Base-by-base conservation (phyloP, 2,888 invertebrate species). In the Aphrophora alni region DNA sequence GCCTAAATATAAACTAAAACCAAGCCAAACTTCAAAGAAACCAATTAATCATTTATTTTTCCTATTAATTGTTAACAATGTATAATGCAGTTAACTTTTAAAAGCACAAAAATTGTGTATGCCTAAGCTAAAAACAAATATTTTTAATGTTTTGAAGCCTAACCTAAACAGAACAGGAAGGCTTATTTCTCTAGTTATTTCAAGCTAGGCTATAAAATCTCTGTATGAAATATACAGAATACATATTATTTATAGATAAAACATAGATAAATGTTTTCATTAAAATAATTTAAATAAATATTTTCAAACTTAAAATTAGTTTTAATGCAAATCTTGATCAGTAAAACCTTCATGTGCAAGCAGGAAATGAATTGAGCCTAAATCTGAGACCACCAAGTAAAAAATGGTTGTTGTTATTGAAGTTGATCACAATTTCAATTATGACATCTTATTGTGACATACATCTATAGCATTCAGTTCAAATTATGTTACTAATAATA, bases 321-420 rank as follows among this genome's bases (percentile, higher is more conserved):
- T 59, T 59, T 21, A 44, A 21, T 59, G 3, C 5, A 33, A 33
- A 5, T 33, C 33, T 33, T 33, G 5, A 59, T n/a, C 59, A 21
- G 14, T 59, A 59, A 59, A 59, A 59, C 59, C 59, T 59, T 59
- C 59, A 59, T 59, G 59, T 59, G 59, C 21, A 59, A 59, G 59
- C 59, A 59, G 59, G 59, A 59, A 59, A 59, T 59, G 59, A 59
- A 59, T 59, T 59, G 12, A 44, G 44, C 44, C 44, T 44, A 21
- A 59, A 21, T 3, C 59, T n/a, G n/a, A n/a, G n/a, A n/a, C n/a
- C n/a, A n/a, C 59, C 12, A 21, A 21, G 59, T 21, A 59, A 59
- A 44, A 59, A 59, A 59, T 59, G 59, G 59, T 59, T 59, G 44
- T 44, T 44, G 59, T 59, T 59, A 59, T 33, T 59, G 59, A 59